Evolutionary conservation across 2,888 invertebrate genomes (phyloP).

Genomic region (Nomada lathburiana): DNA sequence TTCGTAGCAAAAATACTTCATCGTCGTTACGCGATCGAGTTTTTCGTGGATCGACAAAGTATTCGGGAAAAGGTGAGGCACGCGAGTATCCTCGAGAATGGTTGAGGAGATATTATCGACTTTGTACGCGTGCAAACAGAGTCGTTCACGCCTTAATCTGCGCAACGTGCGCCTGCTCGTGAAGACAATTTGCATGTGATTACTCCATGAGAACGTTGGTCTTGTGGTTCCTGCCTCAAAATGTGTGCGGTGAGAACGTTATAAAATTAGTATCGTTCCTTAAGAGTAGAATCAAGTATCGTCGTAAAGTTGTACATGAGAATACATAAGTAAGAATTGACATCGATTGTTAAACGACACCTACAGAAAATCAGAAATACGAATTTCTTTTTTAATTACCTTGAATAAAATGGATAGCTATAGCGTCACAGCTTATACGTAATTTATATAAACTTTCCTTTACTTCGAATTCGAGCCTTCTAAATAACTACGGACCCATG

Average conservation of each 20-base stretch:
- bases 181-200: slow-evolving; percentile 61
- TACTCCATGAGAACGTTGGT: not conserved
- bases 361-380: no score
- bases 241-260: not conserved
- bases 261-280: no score
- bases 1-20: not conserved
- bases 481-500: no score
- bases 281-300: no score
- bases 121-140: slow-evolving; percentile 42
- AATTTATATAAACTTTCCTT: no score
- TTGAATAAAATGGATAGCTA: no score
- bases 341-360: no score
- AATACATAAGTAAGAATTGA: no score
- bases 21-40: not conserved
- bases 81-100: slow-evolving; percentile 24
- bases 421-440: no score
- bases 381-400: no score
- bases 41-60: not conserved
- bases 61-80: slow-evolving; percentile 42
- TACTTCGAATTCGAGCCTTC: no score
- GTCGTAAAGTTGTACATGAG: no score
- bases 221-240: not conserved
- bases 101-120: slow-evolving; percentile 55
- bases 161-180: slow-evolving; percentile 52
- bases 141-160: slow-evolving; percentile 56